A percentile compares a stretch with the other conserved stretches of the same genome.
Conservation (phyloP, 2,113 vertebrate species). For the Piliocolobus tephrosceles region DNA sequence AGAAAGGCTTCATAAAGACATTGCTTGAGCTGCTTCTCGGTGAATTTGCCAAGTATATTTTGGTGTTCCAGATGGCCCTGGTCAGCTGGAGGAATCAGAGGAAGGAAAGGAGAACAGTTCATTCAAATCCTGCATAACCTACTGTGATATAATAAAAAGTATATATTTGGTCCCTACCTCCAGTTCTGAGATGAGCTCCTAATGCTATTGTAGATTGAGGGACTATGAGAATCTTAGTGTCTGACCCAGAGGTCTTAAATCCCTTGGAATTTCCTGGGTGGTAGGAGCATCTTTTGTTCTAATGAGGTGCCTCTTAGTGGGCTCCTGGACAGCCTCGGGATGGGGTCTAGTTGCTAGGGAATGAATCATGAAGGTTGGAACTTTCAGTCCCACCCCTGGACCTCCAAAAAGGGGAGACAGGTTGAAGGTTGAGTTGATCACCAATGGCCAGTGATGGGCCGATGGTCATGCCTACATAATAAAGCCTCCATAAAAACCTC, state of each 20-base stretch:
- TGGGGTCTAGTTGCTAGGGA: background rate
- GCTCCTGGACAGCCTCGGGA: background rate
- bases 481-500: background rate
- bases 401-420: background rate
- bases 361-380: background rate
- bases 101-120: background rate
- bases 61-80: background rate
- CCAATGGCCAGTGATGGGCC: background rate
- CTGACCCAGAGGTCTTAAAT: background rate
- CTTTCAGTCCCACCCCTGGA: background rate
- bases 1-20: background rate
- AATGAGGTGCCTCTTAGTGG: background rate
- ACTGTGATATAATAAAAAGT: background rate
- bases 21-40: background rate
- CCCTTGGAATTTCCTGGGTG: background rate
- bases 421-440: background rate
- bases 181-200: background rate
- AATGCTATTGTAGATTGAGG: background rate
- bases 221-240: background rate
- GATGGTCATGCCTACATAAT: background rate
- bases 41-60: background rate
- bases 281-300: background rate
- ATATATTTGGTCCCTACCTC: background rate
- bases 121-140: background rate
- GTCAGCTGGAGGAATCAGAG: background rate